A percentile compares a stretch with the other conserved stretches of the same genome.
Conservation (phyloP, 2,113 vertebrate species). For the Chloropsis cyanopogon region DNA sequence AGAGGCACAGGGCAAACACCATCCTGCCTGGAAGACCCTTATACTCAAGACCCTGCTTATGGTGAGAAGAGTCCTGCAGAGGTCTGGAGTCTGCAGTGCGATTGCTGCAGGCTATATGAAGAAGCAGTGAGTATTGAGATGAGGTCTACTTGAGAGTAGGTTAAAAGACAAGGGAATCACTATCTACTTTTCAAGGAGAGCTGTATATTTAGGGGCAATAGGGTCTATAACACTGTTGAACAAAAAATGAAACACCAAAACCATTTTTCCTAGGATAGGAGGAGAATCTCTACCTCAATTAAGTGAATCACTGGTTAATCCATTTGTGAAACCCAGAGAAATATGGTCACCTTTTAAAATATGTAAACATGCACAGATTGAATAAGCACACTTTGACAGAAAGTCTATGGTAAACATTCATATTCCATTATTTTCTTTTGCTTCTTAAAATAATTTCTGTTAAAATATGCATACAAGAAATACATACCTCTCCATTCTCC, state of each 20-base stretch:
- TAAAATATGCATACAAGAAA: background rate
- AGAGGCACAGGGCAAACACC: background rate
- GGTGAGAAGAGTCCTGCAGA: background rate
- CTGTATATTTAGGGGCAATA: background rate
- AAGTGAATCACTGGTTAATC: background rate
- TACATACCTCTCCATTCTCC: constrained; percentile 84
- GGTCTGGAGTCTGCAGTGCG: background rate
- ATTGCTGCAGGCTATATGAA: background rate
- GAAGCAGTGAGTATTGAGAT: background rate
- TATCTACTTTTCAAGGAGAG: background rate
- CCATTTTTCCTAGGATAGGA: fast-evolving
- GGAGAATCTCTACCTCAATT: background rate
- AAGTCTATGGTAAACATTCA: background rate
- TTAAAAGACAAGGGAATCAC: background rate
- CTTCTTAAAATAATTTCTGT: background rate
- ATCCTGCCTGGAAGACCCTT: background rate
- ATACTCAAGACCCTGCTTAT: background rate
- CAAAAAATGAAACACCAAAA: background rate
- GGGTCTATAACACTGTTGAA: background rate
- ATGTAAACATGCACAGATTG: background rate
- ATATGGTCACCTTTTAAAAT: background rate
- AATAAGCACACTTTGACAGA: background rate
- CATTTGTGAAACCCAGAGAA: background rate
- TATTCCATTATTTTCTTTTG: background rate
- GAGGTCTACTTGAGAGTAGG: background rate